Base-by-base conservation (phyloP, 2,888 invertebrate genomes). In the Biston stratarius region DNA sequence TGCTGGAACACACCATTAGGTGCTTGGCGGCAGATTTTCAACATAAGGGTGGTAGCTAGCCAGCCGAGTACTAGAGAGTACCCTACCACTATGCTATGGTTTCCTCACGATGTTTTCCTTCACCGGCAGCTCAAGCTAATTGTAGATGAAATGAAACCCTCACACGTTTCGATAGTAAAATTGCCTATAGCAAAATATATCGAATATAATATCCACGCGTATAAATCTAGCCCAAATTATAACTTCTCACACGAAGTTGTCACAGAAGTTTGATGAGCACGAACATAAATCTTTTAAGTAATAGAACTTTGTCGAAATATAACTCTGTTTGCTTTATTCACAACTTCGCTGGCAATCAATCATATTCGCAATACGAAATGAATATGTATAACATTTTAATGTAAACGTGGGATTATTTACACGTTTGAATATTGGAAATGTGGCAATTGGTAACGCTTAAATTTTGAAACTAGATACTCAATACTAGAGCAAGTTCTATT, bases 281-380 rank as follows among this genome's bases (percentile, higher is more conserved):
- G 40, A 49, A 38, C 64, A 64, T 69, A 61, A 70, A 73, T 69
- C 70, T 66, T 59, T 44, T 51, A 33, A 61, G 68, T 61, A 38
- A 66, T 66, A 69, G 57, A 70, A 72, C 59, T 70, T 63, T 62
- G 61, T 44, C 60, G 61, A 70, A 72, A 68, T 68, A 67, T 62
- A 64, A 52, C 51, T 24, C 34, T 49, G 56, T 63, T 58, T 58
- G 56, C 49, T 63, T 56, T 63, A 63, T 63, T 56, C 42, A 15
- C 56, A 48, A 56, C 40, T 55, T 60, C 33, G 40, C 49, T 36
- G 44, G 33, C 45, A 52, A 53, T 58, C 58, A 38, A 59, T 59
- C 52, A 53, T 34, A 40, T 15, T 59, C 45, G 38, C 64, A 64
- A 57, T 59, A 48, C 36, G 42, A n/a, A 34, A 58, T 12, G 36